These are phyloP conservation scores for Sebastes wilsoni DNA, from an alignment of 2,797 vertebrate genomes.

Conservation along the genomic window DNA sequence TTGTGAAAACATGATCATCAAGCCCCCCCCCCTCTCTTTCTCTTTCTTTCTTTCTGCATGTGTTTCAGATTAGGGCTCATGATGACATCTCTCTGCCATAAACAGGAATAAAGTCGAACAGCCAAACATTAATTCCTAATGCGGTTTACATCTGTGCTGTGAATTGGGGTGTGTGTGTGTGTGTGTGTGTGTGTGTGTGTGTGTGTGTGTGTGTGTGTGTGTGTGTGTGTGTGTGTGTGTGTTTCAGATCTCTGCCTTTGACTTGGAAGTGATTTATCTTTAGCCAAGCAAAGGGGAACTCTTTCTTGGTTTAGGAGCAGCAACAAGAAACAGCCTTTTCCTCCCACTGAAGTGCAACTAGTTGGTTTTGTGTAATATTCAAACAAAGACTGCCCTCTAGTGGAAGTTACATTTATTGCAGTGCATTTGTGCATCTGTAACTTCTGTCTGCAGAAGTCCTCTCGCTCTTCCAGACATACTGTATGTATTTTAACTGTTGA, in stretches of 20 bases:
- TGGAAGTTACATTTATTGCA: conserved; percentile 48
- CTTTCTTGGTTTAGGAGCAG: conserved; percentile 1
- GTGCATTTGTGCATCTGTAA: neutral
- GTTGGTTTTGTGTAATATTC: neutral
- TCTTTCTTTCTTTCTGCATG: conserved; percentile 13
- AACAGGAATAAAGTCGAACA: conserved; percentile 52
- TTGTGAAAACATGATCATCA: conserved; percentile 36
- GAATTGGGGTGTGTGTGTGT: neutral
- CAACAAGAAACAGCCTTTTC: conserved; percentile 9
- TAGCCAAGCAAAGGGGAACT: conserved; percentile 20
- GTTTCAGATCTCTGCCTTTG: conserved; percentile 13
- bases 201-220: neutral
- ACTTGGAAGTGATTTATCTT: conserved; percentile 25
- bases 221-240: neutral
- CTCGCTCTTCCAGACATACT: neutral
- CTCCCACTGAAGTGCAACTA: neutral
- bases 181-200: neutral
- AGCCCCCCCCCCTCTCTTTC: neutral
- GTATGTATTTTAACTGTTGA: neutral
- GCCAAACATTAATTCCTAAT: conserved; percentile 50
- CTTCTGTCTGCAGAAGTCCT: neutral
- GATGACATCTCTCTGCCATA: conserved; percentile 54
- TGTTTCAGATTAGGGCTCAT: conserved; percentile 59
- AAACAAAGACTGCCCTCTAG: conserved; percentile 68
- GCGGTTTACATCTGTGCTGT: conserved; percentile 38